A percentile compares a stretch with the other conserved stretches of the same genome.
Evolutionary conservation across 2,888 invertebrate species (phyloP).

Genomic region (Idaea aversata): DNA sequence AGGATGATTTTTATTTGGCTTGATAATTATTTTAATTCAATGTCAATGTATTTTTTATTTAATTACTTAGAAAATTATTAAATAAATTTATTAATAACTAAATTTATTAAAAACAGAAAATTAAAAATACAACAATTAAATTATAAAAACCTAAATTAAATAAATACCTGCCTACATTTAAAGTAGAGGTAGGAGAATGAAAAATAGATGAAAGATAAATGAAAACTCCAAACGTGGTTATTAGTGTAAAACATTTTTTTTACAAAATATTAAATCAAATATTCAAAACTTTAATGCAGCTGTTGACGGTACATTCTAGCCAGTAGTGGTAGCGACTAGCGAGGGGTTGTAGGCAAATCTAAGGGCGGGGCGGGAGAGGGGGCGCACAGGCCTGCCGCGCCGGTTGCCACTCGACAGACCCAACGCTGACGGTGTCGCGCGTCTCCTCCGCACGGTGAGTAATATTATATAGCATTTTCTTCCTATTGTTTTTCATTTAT

Average conservation of each 20-base stretch:
- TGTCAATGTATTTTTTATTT: too few relatives aligned
- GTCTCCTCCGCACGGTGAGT: slow-evolving; percentile 17
- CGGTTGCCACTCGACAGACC: slow-evolving; percentile 54
- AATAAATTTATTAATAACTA: too few relatives aligned
- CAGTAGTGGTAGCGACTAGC: slow-evolving; percentile 32
- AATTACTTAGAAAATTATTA: too few relatives aligned
- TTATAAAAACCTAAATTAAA: too few relatives aligned
- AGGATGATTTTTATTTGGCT: too few relatives aligned
- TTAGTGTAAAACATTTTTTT: neutral
- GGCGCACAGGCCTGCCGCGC: slow-evolving; percentile 35
- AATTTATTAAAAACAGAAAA: too few relatives aligned
- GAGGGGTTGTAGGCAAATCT: slow-evolving; percentile 61
- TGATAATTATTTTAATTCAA: too few relatives aligned
- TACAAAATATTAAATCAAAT: neutral
- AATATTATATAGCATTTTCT: neutral
- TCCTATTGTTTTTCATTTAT: neutral
- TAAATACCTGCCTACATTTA: too few relatives aligned
- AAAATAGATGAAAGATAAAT: too few relatives aligned
- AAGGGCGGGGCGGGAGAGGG: slow-evolving; percentile 49
- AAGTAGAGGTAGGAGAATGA: too few relatives aligned
- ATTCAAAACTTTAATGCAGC: neutral
- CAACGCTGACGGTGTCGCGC: slow-evolving; percentile 56
- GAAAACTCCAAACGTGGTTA: neutral
- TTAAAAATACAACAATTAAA: too few relatives aligned
- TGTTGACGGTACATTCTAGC: slow-evolving; percentile 6